phyloP scores from a whole-genome alignment of 2,888 invertebrate genomes.

The Branchellion lobata region DNA sequence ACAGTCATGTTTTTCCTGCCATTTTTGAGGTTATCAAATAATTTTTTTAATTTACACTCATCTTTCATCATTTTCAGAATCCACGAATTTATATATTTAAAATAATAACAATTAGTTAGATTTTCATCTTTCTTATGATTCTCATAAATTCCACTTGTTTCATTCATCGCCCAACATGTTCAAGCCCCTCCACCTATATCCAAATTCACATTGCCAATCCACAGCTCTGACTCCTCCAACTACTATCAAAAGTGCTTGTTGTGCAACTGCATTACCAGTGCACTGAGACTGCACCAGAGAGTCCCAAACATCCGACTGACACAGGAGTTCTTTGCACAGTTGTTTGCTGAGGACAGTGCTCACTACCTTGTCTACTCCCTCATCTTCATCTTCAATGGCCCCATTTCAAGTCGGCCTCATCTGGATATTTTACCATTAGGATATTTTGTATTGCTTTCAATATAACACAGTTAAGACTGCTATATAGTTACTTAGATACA shows the following conservation, averaged over 20 bases:
- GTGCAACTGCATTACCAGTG: slow-evolving; percentile 90
- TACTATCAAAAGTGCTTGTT: slow-evolving; percentile 75
- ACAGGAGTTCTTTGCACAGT: slow-evolving; percentile 76
- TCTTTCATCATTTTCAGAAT: not conserved
- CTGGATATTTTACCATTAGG: not conserved
- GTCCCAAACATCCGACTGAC: slow-evolving; percentile 78
- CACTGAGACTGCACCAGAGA: slow-evolving; percentile 89
- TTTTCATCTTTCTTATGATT: not conserved
- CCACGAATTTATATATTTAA: not conserved
- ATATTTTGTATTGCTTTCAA: not conserved
- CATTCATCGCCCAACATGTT: too few species aligned
- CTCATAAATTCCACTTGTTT: not conserved
- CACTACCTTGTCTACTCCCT: slow-evolving; percentile 94
- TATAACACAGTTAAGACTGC: not conserved
- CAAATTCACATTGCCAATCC: slow-evolving; percentile 43
- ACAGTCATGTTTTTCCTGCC: slow-evolving; percentile 51
- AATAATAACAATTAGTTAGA: not conserved
- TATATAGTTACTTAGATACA: not conserved
- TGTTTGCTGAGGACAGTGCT: slow-evolving; percentile 79
- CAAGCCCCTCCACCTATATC: not conserved
- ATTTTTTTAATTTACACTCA: not conserved
- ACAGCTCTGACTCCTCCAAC: slow-evolving; percentile 73
- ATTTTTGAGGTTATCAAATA: slow-evolving; percentile 62
- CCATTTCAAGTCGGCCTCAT: slow-evolving; percentile 80
- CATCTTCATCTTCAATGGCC: slow-evolving; percentile 86